Evolutionary conservation across 2,797 vertebrate genomes (phyloP).

Genomic region (Peromyscus attwateri): DNA sequence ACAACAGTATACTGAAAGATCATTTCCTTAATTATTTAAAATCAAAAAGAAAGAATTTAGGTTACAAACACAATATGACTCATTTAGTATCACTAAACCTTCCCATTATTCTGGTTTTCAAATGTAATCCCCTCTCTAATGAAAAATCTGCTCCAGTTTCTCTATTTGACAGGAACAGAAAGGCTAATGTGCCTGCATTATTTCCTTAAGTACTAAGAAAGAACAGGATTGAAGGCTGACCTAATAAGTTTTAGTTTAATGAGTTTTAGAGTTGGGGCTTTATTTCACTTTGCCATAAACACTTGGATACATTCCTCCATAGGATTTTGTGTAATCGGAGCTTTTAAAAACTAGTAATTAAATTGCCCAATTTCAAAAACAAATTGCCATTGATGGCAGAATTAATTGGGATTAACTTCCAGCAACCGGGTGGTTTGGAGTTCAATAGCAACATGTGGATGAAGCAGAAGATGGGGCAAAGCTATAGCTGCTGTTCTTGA

Average conservation of each 20-base stretch:
- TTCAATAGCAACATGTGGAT: slow-evolving; percentile 31
- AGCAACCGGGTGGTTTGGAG: background rate
- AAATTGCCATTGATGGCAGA: background rate
- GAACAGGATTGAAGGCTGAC: slow-evolving; percentile 64
- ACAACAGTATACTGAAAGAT: slow-evolving; percentile 26
- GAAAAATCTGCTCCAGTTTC: slow-evolving; percentile 62
- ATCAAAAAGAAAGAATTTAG: slow-evolving; percentile 57
- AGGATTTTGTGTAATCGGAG: slow-evolving; percentile 64
- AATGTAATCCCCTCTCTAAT: slow-evolving; percentile 68
- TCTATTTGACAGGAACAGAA: slow-evolving; percentile 57
- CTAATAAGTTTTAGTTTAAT: slow-evolving; percentile 69
- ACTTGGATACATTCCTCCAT: slow-evolving; percentile 28
- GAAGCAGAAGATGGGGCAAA: background rate
- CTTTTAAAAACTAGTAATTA: slow-evolving; percentile 26
- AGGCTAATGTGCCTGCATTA: slow-evolving; percentile 58
- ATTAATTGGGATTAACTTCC: slow-evolving; percentile 35
- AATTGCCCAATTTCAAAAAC: slow-evolving; percentile 47
- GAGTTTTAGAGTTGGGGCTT: slow-evolving; percentile 65
- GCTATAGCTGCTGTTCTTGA: background rate
- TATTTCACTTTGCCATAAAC: slow-evolving; percentile 77
- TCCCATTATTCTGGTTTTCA: slow-evolving; percentile 66
- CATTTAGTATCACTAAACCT: slow-evolving; percentile 59
- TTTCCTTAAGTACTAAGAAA: slow-evolving; percentile 70
- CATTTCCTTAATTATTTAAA: slow-evolving; percentile 70
- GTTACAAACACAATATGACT: slow-evolving; percentile 58